A percentile compares a stretch with the other conserved stretches of the same genome.
Conservation (phyloP, 2,888 invertebrate species). For the Furcula furcula region DNA sequence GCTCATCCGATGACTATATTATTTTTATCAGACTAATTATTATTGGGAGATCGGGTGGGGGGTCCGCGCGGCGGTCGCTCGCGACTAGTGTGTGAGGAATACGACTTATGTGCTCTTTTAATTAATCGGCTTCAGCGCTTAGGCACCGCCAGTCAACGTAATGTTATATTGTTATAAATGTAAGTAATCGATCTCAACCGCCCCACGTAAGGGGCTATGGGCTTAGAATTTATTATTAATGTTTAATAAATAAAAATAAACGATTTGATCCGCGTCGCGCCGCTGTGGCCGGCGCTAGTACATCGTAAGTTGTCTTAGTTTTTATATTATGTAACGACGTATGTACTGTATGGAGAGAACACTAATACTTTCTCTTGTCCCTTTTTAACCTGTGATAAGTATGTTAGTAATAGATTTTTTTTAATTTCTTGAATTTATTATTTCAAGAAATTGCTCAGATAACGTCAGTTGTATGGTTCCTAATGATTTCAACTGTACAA, state of each 20-base stretch:
- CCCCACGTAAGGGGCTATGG: conserved; percentile 62
- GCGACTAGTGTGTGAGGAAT: conserved; percentile 21
- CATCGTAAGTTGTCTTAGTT: conserved; percentile 74
- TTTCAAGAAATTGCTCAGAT: conserved; percentile 71
- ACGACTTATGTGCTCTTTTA: conserved; percentile 52
- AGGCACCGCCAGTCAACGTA: conserved; percentile 68
- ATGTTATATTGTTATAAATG: conserved; percentile 51
- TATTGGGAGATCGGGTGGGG: conserved; percentile 34
- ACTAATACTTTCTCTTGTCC: conserved; percentile 80
- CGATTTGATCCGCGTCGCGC: conserved; percentile 42
- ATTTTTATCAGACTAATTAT: conserved; percentile 56
- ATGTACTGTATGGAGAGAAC: conserved; percentile 75
- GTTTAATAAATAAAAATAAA: conserved; percentile 51
- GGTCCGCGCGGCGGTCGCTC: conserved; percentile 11
- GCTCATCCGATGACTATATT: conserved; percentile 39
- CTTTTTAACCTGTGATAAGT: conserved; percentile 82
- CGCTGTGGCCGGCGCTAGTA: conserved; percentile 45
- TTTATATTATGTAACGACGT: conserved; percentile 55
- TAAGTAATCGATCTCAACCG: conserved; percentile 78
- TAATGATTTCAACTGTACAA: conserved; percentile 72
- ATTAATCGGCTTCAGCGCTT: conserved; percentile 63
- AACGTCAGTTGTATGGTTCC: conserved; percentile 72
- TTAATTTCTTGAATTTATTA: conserved; percentile 68
- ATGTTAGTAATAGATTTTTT: conserved; percentile 69
- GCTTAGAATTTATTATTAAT: conserved; percentile 60